phyloP scores from a whole-genome alignment of 2,113 vertebrate species.

The Hyperopisus bebe region DNA sequence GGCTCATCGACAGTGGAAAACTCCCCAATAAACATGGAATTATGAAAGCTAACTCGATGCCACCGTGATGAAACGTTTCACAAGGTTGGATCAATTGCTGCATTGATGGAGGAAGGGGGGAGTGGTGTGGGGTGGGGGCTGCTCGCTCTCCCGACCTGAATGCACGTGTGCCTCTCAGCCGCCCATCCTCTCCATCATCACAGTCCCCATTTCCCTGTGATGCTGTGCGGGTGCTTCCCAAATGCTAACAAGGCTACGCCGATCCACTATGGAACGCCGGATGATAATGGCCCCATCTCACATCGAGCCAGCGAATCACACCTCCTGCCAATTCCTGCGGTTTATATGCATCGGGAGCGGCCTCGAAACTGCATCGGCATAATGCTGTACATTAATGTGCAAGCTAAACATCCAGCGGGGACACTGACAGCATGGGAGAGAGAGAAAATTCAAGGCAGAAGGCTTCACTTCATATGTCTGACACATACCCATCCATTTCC shows the following conservation, averaged over 20 bases:
- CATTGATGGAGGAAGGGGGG: background rate
- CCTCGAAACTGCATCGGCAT: background rate
- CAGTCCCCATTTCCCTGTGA: background rate
- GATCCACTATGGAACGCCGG: constrained; percentile 48
- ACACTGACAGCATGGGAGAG: background rate
- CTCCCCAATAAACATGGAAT: background rate
- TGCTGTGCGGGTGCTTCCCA: background rate
- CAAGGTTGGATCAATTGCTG: background rate
- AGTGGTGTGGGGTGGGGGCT: too few species aligned
- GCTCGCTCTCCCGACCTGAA: background rate
- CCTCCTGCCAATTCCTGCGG: constrained; percentile 55
- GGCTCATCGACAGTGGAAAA: background rate
- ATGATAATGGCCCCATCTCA: constrained; percentile 56
- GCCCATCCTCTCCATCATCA: background rate
- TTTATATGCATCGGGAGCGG: constrained; percentile 46
- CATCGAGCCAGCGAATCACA: constrained; percentile 43
- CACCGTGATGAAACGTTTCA: background rate
- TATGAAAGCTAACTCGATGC: background rate
- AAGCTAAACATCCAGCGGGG: background rate
- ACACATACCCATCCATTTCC: background rate
- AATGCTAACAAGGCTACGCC: constrained; percentile 52
- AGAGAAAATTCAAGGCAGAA: background rate
- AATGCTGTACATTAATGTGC: background rate
- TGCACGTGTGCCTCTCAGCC: constrained; percentile 50
- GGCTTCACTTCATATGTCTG: background rate